Conservation (phyloP, 2,888 invertebrate species). For the Caenorhabditis uteleia region DNA sequence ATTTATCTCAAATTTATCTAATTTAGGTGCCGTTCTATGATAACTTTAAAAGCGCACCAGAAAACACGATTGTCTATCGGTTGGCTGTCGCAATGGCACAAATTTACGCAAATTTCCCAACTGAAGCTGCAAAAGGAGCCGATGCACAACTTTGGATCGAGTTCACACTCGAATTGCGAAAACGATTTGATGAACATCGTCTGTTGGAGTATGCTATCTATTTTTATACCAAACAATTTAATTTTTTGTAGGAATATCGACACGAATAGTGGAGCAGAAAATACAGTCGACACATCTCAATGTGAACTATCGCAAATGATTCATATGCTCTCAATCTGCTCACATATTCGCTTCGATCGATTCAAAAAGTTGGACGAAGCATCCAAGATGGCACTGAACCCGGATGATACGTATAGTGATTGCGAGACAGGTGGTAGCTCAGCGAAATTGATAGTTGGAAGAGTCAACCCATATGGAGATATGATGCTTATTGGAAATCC, state of each 20-base stretch:
- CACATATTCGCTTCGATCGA: too few species aligned
- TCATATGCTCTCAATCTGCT: too few species aligned
- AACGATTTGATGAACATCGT: too few species aligned
- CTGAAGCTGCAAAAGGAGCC: constrained; percentile 4
- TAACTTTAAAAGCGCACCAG: constrained; percentile 21
- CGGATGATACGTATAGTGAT: not conserved
- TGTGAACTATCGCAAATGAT: too few species aligned
- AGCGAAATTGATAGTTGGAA: constrained; percentile 9
- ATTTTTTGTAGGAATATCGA: too few species aligned
- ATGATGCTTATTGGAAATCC: too few species aligned
- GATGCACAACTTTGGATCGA: constrained; percentile 80
- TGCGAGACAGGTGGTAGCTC: constrained; percentile 5
- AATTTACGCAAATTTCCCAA: too few species aligned
- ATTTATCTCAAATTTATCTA: too few species aligned
- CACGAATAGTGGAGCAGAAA: constrained; percentile 89
- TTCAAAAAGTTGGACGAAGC: not conserved
- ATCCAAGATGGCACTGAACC: not conserved
- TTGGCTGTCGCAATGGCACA: constrained; percentile 10
- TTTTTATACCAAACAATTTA: too few species aligned
- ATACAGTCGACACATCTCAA: constrained; percentile 81
- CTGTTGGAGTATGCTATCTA: too few species aligned
- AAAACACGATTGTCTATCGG: constrained; percentile 1
- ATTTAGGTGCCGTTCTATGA: too few species aligned
- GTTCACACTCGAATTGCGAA: constrained; percentile 84
- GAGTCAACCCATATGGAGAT: too few species aligned